Percentiles rank a stretch among this genome's conserved stretches.
These are phyloP conservation scores for Aurelia aurita complex sp. Pacific DNA, from an alignment of 30 jellyfish, hydroid and myxozoan genomes.

Conservation along the genomic window DNA sequence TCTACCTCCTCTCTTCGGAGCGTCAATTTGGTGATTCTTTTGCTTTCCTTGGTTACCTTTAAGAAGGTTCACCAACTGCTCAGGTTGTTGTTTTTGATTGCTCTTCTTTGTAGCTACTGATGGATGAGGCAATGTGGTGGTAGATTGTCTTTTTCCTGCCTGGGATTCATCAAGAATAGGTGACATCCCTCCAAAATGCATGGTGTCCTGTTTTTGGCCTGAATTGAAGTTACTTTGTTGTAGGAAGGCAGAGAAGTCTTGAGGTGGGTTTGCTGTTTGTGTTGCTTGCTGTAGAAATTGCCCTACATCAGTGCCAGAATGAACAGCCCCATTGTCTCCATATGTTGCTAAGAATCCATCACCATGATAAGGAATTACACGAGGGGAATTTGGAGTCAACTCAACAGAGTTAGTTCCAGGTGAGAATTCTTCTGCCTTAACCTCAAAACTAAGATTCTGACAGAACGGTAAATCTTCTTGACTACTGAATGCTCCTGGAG, in stretches of 20 bases:
- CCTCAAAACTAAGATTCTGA: conserved; percentile 9
- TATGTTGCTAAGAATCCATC: not conserved
- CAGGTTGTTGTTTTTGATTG: conserved; percentile 2
- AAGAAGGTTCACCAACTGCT: conserved; percentile 5
- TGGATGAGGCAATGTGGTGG: not conserved
- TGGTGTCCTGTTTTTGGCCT: not conserved
- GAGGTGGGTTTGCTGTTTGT: conserved; percentile 18
- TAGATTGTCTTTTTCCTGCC: not conserved
- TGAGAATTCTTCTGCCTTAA: conserved; percentile 52
- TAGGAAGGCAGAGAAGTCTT: conserved; percentile 20
- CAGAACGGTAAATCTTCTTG: conserved; percentile 32
- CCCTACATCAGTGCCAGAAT: not conserved
- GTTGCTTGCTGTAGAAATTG: conserved; percentile 15
- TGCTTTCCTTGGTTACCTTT: not conserved
- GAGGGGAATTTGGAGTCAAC: not conserved
- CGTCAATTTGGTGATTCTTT: not conserved
- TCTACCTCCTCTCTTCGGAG: not conserved
- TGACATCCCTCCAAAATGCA: not conserved
- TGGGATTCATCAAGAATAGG: not conserved
- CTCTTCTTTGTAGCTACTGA: not conserved
- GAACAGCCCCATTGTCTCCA: not conserved
- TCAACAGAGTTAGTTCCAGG: conserved; percentile 25
- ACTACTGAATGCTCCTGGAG: conserved; percentile 32
- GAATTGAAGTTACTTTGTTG: not conserved
- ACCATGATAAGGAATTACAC: not conserved